Evolutionary conservation across 2,888 invertebrate species (phyloP).

Genomic region (Aphidius colemani): DNA sequence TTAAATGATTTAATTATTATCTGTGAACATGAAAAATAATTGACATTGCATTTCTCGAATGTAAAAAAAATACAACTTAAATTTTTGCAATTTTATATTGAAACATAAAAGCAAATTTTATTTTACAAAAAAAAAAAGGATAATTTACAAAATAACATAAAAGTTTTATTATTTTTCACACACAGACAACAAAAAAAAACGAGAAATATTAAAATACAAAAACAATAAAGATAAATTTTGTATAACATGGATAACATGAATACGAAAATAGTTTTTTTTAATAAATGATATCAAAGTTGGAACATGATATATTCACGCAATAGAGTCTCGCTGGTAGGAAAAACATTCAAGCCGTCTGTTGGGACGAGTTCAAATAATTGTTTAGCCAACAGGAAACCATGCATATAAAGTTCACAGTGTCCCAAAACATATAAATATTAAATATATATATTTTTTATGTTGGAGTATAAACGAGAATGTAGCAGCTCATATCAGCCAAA

Average conservation of each 20-base stretch:
- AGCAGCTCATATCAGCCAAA: conserved; percentile 21
- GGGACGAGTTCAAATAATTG: conserved; percentile 49
- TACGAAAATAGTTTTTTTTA: background rate
- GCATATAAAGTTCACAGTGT: conserved; percentile 30
- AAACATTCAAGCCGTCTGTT: conserved; percentile 42
- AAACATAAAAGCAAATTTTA: too few relatives aligned
- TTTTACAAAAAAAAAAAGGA: too few relatives aligned
- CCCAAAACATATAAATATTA: background rate
- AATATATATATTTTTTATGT: too few relatives aligned
- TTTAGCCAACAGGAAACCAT: conserved; percentile 54
- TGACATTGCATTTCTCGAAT: too few relatives aligned
- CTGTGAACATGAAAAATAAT: too few relatives aligned
- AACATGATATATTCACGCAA: conserved; percentile 16
- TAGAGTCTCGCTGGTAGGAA: conserved; percentile 39
- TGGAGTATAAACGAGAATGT: background rate
- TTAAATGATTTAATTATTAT: too few relatives aligned
- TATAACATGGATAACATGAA: conserved; percentile 14
- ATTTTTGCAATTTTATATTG: too few relatives aligned
- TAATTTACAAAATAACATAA: too few relatives aligned
- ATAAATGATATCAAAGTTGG: conserved; percentile 8
- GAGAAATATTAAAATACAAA: background rate
- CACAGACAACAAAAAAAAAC: background rate
- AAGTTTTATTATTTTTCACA: background rate
- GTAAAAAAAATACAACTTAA: too few relatives aligned
- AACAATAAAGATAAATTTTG: background rate